phyloP scores from a whole-genome alignment of 2,797 vertebrate genomes.

The Macrochelys suwanniensis region DNA sequence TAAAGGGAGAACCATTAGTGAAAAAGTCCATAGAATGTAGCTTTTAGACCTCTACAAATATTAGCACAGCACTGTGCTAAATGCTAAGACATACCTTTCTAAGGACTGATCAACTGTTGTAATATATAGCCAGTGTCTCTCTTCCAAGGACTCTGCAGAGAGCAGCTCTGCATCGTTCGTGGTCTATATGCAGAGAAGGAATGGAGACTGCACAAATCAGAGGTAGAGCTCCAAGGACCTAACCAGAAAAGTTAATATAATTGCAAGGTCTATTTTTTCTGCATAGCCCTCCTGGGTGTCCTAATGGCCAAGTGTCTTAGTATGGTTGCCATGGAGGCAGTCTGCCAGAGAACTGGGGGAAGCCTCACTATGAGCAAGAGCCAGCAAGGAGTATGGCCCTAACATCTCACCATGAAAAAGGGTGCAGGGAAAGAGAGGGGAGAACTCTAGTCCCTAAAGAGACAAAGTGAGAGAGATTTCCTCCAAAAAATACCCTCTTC shows the following conservation, averaged over 20 bases:
- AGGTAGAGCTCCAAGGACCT: neutral
- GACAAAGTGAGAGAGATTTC: neutral
- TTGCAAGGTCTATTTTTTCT: neutral
- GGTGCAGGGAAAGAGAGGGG: neutral
- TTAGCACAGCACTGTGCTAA: neutral
- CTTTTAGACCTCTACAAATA: neutral
- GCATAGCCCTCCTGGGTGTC: neutral
- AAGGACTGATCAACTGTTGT: neutral
- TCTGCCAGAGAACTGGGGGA: neutral
- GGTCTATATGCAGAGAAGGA: neutral
- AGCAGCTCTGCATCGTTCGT: neutral
- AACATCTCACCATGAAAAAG: neutral
- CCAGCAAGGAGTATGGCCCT: neutral
- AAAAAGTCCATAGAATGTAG: neutral
- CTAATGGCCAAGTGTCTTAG: neutral
- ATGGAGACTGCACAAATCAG: neutral
- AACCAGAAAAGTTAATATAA: neutral
- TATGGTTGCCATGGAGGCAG: neutral
- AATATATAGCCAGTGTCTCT: neutral
- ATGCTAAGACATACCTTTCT: neutral
- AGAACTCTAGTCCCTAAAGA: neutral
- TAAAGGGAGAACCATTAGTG: neutral
- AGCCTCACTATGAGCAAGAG: neutral
- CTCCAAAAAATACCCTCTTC: neutral
- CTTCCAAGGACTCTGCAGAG: neutral